These are phyloP conservation scores for Cynodonichthys magdalenae DNA, from an alignment of 2,797 vertebrate genomes.

Conservation along the genomic window DNA sequence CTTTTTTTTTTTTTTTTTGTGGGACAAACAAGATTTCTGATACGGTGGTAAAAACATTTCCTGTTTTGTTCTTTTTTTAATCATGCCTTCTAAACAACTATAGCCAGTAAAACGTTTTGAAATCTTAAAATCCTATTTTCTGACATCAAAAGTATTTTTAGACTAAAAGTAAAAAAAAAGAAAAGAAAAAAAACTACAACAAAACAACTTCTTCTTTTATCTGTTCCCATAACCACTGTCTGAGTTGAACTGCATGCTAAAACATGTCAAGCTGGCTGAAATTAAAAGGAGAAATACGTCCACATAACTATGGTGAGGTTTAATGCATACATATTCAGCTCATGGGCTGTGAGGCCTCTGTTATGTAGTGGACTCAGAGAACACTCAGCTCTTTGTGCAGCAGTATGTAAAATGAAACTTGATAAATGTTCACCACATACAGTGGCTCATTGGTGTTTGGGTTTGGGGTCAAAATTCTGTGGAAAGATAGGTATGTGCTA, in stretches of 20 bases:
- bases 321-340: conserved; percentile 64
- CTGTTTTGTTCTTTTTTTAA: background rate
- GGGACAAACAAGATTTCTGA: conserved; percentile 13
- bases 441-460: conserved; percentile 46
- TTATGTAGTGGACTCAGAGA: conserved; percentile 51
- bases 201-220: conserved; percentile 46
- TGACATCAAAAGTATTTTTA: conserved; percentile 14
- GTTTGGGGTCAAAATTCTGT: conserved; percentile 52
- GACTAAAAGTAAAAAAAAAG: conserved; percentile 7
- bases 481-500: conserved; percentile 56
- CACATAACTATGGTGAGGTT: conserved; percentile 46
- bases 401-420: conserved; percentile 66
- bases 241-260: conserved; percentile 30
- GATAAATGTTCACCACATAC: conserved; percentile 66
- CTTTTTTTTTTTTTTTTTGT: background rate
- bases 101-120: background rate
- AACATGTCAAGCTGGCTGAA: no score
- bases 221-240: conserved; percentile 14
- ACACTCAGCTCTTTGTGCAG: conserved; percentile 72
- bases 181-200: background rate
- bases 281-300: conserved; percentile 55
- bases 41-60: conserved; percentile 12
- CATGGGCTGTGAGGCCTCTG: conserved; percentile 54
- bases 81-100: background rate
- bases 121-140: conserved; percentile 34